These are phyloP conservation scores for Spilogale gracilis DNA, from an alignment of 2,113 vertebrate genomes.

Conservation along the genomic window DNA sequence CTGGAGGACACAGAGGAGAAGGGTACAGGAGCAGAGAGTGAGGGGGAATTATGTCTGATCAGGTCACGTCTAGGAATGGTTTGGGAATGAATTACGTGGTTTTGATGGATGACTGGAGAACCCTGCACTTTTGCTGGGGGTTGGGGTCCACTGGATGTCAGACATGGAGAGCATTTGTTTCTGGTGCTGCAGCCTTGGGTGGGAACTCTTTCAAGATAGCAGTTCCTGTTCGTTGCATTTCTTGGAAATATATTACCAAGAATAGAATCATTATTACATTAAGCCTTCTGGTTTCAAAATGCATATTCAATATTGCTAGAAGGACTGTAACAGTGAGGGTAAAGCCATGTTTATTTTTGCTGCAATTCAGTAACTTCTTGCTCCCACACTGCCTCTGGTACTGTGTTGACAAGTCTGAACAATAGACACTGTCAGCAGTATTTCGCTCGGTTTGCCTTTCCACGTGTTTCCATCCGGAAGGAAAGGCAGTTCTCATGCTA, in stretches of 20 bases:
- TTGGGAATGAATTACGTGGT: background rate
- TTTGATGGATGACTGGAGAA: background rate
- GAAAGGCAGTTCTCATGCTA: background rate
- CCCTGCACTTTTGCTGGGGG: background rate
- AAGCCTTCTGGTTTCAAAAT: conserved; percentile 23
- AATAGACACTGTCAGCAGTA: background rate
- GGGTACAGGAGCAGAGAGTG: background rate
- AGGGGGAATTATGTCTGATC: background rate
- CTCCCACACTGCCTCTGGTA: background rate
- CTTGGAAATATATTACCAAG: conserved; percentile 24
- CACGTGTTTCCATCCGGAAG: background rate
- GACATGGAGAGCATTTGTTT: background rate
- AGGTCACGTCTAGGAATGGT: background rate
- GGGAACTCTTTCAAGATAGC: background rate
- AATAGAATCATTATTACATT: background rate
- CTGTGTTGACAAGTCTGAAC: background rate
- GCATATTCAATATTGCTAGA: background rate
- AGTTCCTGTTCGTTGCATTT: background rate
- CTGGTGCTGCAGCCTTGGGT: background rate
- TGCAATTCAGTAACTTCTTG: background rate
- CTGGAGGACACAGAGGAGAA: background rate
- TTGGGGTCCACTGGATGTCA: background rate
- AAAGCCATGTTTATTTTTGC: background rate
- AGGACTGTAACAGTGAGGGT: background rate
- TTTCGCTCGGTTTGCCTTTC: background rate